These are phyloP conservation scores for Piscicola geometra DNA, from an alignment of 2,888 invertebrate genomes.

Conservation along the genomic window DNA sequence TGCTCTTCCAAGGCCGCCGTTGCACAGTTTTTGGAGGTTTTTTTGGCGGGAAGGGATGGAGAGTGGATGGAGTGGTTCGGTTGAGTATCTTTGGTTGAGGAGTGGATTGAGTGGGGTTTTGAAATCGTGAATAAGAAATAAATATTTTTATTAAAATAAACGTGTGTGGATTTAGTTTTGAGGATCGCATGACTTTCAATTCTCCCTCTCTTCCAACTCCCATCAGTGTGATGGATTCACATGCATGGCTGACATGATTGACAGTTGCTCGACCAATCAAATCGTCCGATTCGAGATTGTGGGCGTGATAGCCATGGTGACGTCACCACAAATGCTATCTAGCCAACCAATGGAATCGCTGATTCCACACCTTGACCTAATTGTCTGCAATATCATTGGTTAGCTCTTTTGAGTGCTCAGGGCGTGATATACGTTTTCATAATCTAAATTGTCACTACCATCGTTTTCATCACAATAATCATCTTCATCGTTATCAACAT, in stretches of 20 bases:
- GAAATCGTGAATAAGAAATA: no score
- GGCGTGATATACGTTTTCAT: no score
- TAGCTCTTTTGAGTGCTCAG: no score
- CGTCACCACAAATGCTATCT: neutral
- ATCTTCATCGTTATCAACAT: no score
- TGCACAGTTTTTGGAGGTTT: neutral
- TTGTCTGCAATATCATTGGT: conserved; percentile 14
- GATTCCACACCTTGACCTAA: neutral
- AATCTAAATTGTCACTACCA: no score
- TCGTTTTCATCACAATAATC: no score
- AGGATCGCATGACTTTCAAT: no score
- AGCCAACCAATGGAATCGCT: neutral
- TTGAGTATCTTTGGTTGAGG: no score
- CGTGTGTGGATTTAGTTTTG: no score
- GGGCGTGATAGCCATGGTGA: neutral
- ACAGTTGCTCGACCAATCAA: neutral
- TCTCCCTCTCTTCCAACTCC: neutral
- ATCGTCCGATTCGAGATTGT: neutral
- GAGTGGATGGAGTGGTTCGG: no score
- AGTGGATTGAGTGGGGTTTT: no score
- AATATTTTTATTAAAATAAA: conserved; percentile 1
- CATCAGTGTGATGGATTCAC: neutral
- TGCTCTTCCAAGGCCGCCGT: neutral
- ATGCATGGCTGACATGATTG: neutral
- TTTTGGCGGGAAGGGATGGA: no score